A percentile compares a stretch with the other conserved stretches of the same genome.
phyloP scores from a whole-genome alignment of 2,888 invertebrate species.

The Chelonus formosanus region DNA sequence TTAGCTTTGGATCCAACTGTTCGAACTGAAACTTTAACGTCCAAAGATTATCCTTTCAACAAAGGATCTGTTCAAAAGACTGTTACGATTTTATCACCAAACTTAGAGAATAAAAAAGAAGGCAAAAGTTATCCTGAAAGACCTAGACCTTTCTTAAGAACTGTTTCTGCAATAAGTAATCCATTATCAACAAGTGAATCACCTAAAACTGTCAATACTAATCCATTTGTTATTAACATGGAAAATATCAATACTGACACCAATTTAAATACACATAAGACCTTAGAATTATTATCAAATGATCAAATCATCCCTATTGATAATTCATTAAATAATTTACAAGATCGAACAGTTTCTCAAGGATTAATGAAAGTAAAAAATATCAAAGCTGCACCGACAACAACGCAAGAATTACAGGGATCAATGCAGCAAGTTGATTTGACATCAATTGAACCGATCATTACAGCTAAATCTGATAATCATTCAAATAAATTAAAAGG shows the following conservation, averaged over 20 bases:
- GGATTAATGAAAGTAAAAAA: slow-evolving; percentile 34
- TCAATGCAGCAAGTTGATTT: background rate
- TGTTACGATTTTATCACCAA: slow-evolving; percentile 57
- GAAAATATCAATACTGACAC: background rate
- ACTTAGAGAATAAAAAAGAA: slow-evolving; percentile 33
- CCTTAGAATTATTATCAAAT: slow-evolving; percentile 1
- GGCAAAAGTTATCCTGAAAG: slow-evolving; percentile 28
- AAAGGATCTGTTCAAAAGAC: slow-evolving; percentile 47
- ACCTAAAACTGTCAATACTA: slow-evolving; percentile 23
- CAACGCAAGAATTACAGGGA: background rate
- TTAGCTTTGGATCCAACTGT: slow-evolving; percentile 49
- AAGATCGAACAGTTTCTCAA: slow-evolving; percentile 30
- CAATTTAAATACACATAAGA: background rate
- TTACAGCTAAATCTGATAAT: background rate
- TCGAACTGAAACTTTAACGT: slow-evolving; percentile 40
- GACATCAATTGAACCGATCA: background rate
- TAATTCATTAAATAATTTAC: background rate
- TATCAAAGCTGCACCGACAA: slow-evolving; percentile 34
- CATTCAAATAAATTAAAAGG: background rate
- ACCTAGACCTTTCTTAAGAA: slow-evolving; percentile 28
- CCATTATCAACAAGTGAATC: slow-evolving; percentile 29
- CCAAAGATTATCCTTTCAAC: slow-evolving; percentile 32
- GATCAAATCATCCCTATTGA: background rate
- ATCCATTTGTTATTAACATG: slow-evolving; percentile 34
- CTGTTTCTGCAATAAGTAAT: slow-evolving; percentile 35